Conservation (phyloP, 2,113 vertebrate genomes). For the Clarias gariepinus region DNA sequence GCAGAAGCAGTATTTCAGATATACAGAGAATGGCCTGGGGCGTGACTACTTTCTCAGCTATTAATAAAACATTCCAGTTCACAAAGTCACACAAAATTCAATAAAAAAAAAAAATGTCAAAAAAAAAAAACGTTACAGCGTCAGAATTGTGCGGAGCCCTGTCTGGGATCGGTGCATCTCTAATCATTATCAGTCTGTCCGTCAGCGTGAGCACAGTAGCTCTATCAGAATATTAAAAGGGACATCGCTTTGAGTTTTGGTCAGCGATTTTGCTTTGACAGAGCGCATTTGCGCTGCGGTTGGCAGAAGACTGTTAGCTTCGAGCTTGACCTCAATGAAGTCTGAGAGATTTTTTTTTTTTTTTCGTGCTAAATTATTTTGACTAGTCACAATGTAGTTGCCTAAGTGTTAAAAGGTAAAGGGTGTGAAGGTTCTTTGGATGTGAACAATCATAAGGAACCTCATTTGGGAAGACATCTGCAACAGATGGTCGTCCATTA, state of each 20-base stretch:
- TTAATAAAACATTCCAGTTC: conserved; percentile 33
- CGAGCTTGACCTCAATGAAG: not conserved
- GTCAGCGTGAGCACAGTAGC: not conserved
- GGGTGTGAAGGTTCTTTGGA: not conserved
- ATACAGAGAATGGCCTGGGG: not conserved
- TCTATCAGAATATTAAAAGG: not conserved
- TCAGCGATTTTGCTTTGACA: not conserved
- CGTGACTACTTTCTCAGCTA: conserved; percentile 8
- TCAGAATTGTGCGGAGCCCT: not conserved
- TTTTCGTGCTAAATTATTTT: not conserved
- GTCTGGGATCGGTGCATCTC: conserved; percentile 4
- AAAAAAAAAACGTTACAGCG: not conserved
- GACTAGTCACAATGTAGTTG: not conserved
- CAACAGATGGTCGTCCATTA: not conserved
- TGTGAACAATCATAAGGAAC: not conserved
- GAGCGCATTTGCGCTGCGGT: not conserved
- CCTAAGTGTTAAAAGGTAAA: not conserved
- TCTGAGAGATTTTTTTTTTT: not conserved
- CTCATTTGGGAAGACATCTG: not conserved
- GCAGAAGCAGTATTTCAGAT: conserved; percentile 10
- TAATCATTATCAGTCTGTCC: not conserved
- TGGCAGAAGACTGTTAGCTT: not conserved
- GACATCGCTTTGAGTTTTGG: not conserved
- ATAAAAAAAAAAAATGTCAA: not conserved
- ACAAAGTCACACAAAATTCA: conserved; percentile 11